These are phyloP conservation scores for Drosophila repleta DNA, from an alignment of 1,140 invertebrate species.

Conservation along the genomic window DNA sequence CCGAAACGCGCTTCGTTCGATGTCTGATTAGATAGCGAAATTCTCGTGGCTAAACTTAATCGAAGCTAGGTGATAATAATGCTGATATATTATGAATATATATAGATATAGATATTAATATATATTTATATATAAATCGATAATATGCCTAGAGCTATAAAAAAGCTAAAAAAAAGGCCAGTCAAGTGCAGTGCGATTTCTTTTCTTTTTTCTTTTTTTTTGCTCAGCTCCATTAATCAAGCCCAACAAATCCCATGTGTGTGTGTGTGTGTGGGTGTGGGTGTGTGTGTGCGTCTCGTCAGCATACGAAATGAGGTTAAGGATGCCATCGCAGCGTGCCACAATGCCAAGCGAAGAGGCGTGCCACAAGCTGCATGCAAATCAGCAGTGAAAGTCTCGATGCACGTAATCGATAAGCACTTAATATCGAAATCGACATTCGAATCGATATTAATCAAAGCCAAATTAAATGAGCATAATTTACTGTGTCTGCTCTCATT, in stretches of 20 bases:
- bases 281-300: background rate
- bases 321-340: constrained; percentile 12
- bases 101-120: background rate
- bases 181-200: background rate
- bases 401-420: constrained; percentile 28
- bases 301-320: constrained; percentile 32
- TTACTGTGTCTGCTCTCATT: no score
- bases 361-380: constrained; percentile 13
- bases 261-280: background rate
- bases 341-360: constrained; percentile 1
- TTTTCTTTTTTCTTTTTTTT: background rate
- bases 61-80: constrained; percentile 1
- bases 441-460: no score
- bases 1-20: no score
- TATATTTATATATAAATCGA: background rate
- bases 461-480: no score
- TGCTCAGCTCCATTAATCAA: background rate
- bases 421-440: constrained; percentile 18
- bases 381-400: constrained; percentile 12
- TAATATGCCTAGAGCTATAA: background rate
- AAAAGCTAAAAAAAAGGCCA: background rate
- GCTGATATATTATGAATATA: background rate
- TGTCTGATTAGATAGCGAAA: background rate
- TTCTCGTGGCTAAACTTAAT: background rate
- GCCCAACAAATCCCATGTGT: background rate